These are phyloP conservation scores for Catalaphyllia jardinei DNA, from an alignment of 64 coral and sea anemone species.

Conservation along the genomic window DNA sequence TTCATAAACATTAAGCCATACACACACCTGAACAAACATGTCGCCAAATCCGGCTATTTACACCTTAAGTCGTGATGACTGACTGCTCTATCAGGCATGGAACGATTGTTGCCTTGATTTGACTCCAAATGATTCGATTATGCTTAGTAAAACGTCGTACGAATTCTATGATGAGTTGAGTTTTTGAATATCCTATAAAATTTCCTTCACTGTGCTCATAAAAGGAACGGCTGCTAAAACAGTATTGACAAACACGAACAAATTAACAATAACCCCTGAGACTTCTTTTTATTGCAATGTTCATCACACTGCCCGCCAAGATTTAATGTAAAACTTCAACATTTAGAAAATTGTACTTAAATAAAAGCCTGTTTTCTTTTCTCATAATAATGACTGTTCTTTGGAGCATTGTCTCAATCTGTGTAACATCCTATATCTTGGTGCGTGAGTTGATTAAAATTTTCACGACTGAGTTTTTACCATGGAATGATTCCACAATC, in stretches of 20 bases:
- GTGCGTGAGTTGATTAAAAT: too few relatives aligned
- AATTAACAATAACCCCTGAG: background rate
- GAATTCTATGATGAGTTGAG: background rate
- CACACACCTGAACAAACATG: slow-evolving; percentile 15
- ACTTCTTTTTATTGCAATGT: background rate
- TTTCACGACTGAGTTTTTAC: too few relatives aligned
- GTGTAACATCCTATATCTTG: too few relatives aligned
- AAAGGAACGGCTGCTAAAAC: background rate
- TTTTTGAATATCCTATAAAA: background rate
- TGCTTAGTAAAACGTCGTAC: background rate
- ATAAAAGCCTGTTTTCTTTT: too few relatives aligned
- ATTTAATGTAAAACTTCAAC: too few relatives aligned
- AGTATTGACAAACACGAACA: background rate
- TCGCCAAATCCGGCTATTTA: background rate
- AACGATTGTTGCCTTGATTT: background rate
- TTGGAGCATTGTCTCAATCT: too few relatives aligned
- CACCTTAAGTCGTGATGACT: background rate
- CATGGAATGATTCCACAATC: too few relatives aligned
- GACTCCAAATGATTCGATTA: background rate
- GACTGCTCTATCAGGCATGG: background rate
- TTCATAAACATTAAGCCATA: background rate
- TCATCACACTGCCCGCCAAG: too few relatives aligned
- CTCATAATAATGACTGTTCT: too few relatives aligned
- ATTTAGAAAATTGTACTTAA: too few relatives aligned
- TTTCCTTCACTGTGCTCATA: background rate